Conservation (phyloP, 2,797 vertebrate species). For the Spea hammondii region DNA sequence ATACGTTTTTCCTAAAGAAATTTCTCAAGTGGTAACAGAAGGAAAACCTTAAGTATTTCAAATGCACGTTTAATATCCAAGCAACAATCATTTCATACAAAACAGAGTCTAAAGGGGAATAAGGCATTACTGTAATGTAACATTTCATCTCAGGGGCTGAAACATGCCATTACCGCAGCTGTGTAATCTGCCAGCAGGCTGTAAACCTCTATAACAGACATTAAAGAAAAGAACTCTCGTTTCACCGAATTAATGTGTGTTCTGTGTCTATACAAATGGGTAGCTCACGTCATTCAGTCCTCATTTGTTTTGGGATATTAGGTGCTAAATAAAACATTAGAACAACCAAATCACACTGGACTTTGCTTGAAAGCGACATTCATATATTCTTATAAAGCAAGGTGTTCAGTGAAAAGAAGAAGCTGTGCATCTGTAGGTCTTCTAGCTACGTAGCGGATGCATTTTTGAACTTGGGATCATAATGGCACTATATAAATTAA, state of each 20-base stretch:
- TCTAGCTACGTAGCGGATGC: no score
- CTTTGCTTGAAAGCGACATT: conserved; percentile 22
- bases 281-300: conserved; percentile 39
- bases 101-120: conserved; percentile 26
- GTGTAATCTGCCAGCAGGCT: conserved; percentile 41
- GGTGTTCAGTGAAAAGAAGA: conserved; percentile 34
- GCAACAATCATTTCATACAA: conserved; percentile 15
- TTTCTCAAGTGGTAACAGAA: background rate
- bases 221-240: conserved; percentile 40
- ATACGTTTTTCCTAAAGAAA: no score
- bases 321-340: conserved; percentile 55
- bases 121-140: conserved; percentile 43
- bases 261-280: conserved; percentile 40
- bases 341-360: conserved; percentile 45
- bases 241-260: conserved; percentile 49
- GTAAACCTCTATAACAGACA: conserved; percentile 40
- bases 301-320: conserved; percentile 54
- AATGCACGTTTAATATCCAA: background rate
- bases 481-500: no score
- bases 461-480: no score
- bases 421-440: background rate
- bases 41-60: conserved; percentile 1
- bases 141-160: conserved; percentile 29
- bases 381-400: conserved; percentile 15
- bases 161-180: conserved; percentile 39